Conservation (phyloP, 1,140 invertebrate species). For the Papilio dardanus region DNA sequence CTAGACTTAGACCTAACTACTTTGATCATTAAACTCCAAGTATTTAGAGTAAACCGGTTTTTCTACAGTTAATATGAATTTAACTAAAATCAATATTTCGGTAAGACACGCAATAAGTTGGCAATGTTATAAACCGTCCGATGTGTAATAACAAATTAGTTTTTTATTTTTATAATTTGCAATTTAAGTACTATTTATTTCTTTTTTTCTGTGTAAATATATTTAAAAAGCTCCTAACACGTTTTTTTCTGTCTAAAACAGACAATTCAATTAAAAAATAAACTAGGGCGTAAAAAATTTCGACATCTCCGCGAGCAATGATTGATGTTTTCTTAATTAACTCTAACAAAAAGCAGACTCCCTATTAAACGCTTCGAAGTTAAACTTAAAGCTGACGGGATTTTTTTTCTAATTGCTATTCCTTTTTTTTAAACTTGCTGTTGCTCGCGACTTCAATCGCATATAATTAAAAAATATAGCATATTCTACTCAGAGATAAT, state of each 20-base stretch:
- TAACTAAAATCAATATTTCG: no score
- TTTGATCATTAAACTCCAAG: no score
- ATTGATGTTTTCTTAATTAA: constrained; percentile 19
- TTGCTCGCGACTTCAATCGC: no score
- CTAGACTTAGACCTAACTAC: neutral
- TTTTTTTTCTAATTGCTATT: neutral
- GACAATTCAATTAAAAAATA: neutral
- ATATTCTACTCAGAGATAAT: no score
- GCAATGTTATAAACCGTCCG: no score
- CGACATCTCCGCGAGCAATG: neutral
- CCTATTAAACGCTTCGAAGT: neutral
- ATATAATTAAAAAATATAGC: no score
- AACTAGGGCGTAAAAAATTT: neutral
- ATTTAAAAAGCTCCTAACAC: neutral
- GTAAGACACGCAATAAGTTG: no score
- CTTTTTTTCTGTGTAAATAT: neutral
- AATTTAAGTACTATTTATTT: no score
- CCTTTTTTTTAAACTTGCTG: neutral
- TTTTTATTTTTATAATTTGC: no score
- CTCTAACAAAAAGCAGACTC: neutral
- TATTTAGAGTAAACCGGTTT: no score
- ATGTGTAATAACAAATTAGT: no score
- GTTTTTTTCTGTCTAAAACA: neutral
- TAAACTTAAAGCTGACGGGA: neutral
- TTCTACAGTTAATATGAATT: no score